Conservation (phyloP, 35 echinoderm and acorn worm species). For the Apostichopus japonicus region DNA sequence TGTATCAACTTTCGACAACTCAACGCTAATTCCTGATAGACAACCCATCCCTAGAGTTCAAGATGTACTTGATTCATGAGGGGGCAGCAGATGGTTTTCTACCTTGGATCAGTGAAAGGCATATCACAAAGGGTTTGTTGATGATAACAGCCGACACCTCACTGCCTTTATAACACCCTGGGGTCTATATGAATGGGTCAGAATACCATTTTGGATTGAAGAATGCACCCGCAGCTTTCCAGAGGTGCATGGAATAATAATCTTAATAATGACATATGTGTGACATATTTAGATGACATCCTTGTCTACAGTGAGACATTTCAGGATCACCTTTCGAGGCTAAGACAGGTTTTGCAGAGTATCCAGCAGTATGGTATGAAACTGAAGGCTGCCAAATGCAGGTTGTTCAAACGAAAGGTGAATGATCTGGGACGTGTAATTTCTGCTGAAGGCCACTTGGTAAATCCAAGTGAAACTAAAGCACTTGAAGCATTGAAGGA, state of each 20-base stretch:
- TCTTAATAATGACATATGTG: constrained; percentile 61
- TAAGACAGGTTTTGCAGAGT: constrained; percentile 36
- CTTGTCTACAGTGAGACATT: constrained; percentile 65
- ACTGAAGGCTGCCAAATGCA: constrained; percentile 38
- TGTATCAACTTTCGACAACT: constrained; percentile 63
- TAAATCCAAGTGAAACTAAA: constrained; percentile 59
- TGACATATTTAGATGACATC: constrained; percentile 74
- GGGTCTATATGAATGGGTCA: constrained; percentile 71
- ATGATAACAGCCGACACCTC: constrained; percentile 36
- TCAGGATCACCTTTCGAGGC: constrained; percentile 30
- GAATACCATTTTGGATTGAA: constrained; percentile 80
- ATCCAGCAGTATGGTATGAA: constrained; percentile 57
- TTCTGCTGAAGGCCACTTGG: constrained; percentile 45
- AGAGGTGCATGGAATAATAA: constrained; percentile 59
- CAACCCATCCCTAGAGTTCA: constrained; percentile 69
- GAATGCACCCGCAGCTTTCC: constrained; percentile 75
- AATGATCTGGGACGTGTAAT: background rate
- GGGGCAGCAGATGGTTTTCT: constrained; percentile 51
- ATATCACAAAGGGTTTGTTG: constrained; percentile 76
- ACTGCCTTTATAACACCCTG: constrained; percentile 68
- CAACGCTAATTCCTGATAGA: constrained; percentile 58
- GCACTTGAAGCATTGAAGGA: constrained; percentile 52
- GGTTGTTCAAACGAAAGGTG: background rate
- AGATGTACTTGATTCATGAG: constrained; percentile 45
- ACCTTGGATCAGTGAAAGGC: constrained; percentile 66